Evolutionary conservation across 2,113 vertebrate species (phyloP), one percentile per base, ranked within the genome.

Genomic region (Chitala chitala): DNA sequence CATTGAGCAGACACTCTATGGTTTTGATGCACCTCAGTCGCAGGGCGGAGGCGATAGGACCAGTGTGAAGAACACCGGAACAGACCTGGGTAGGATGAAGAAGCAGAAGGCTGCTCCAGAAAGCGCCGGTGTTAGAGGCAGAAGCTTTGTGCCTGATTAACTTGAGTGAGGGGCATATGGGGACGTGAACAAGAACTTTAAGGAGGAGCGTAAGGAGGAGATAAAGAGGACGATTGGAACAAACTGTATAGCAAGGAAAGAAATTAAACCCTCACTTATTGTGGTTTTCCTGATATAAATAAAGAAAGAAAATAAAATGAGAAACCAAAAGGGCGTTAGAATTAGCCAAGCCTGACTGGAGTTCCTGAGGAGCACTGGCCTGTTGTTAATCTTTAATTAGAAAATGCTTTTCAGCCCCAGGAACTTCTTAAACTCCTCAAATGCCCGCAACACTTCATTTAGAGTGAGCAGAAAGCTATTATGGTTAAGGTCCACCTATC

Each of bases 331-430:
- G 75, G 79, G 58, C 77, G 78, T 77, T 64, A 75, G 79, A 81
- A 85, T 83, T 82, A 77, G 72, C 75, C 61, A 36, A 80, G 69
- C 68, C 66, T 78, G 80, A 77, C 79, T 15, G 71, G 40, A 65
- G 76, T 79, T 84, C 81, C 82, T 81, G 77, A 80, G 76, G 74
- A 80, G 83, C 83, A 76, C 73, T 79, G 78, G 79, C 78, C 79
- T 86, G 87, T 86, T 83, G 80, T 85, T 86, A 86, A 89, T 89
- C 86, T 82, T 81, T 88, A 84, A 87, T 89, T 85, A 85, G 82
- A 86, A 89, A 85, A 82, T 84, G n/a, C 29, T 86, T 58, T 78
- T 73, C 77, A 79, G 77, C n/a, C n/a, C n/a, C n/a, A n/a, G n/a
- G n/a, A 82, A 81, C 75, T 79, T 53, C 75, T 81, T 50, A 33